phyloP scores from a whole-genome alignment of 1,140 invertebrate species.

The Heliconius hewitsoni region DNA sequence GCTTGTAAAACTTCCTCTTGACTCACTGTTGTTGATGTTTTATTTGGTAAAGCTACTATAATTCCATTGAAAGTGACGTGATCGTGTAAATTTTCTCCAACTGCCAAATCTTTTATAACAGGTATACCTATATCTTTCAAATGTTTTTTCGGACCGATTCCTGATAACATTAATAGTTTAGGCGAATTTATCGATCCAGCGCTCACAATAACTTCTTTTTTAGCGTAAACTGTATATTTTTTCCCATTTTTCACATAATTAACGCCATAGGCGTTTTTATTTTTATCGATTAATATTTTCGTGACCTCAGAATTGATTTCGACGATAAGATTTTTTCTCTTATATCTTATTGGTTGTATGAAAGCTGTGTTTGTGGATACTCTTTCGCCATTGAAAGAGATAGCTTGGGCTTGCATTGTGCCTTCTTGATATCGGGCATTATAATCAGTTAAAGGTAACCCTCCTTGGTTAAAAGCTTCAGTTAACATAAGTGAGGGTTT shows the following conservation, averaged over 20 bases:
- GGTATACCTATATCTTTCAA: conserved; percentile 81
- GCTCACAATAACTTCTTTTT: conserved; percentile 84
- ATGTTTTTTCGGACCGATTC: conserved; percentile 69
- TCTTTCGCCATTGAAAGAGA: conserved; percentile 83
- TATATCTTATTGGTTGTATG: conserved; percentile 85
- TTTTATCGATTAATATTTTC: conserved; percentile 84
- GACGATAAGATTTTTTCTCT: conserved; percentile 86
- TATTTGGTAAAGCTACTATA: conserved; percentile 77
- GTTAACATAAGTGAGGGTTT: conserved; percentile 79
- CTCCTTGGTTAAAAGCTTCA: conserved; percentile 82
- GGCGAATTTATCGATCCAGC: conserved; percentile 86
- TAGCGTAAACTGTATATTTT: conserved; percentile 74
- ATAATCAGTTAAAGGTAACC: conserved; percentile 79
- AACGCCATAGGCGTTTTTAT: conserved; percentile 70
- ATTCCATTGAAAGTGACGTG: conserved; percentile 84
- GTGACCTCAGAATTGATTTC: conserved; percentile 86
- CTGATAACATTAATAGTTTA: conserved; percentile 85
- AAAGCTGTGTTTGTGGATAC: conserved; percentile 89
- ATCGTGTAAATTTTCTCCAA: conserved; percentile 91
- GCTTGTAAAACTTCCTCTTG: conserved; percentile 32
- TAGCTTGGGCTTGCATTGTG: conserved; percentile 82
- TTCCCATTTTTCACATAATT: conserved; percentile 73
- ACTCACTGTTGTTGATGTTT: conserved; percentile 83
- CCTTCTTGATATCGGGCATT: conserved; percentile 82
- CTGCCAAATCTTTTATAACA: conserved; percentile 84